phyloP scores from a whole-genome alignment of 2,797 vertebrate species.

The Euthynnus affinis region DNA sequence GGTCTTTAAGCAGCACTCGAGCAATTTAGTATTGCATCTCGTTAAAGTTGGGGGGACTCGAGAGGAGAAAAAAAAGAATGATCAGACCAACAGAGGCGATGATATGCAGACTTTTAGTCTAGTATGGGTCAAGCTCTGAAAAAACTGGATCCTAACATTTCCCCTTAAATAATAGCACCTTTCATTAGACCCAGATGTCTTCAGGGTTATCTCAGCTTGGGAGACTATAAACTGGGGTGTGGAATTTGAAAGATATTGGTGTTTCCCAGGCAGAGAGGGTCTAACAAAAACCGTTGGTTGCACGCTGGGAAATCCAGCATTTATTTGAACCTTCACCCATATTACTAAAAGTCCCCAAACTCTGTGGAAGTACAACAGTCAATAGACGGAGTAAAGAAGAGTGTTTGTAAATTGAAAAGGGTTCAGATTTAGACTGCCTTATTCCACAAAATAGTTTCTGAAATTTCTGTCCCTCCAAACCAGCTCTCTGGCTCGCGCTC shows the following conservation, averaged over 20 bases:
- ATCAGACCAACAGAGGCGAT: background rate
- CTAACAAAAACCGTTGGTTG: background rate
- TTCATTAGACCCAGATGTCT: background rate
- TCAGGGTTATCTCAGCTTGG: background rate
- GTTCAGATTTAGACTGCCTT: background rate
- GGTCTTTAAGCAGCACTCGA: background rate
- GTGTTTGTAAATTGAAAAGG: background rate
- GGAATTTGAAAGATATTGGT: background rate
- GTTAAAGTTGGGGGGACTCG: too few species aligned
- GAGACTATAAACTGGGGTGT: background rate
- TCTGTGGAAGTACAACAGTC: background rate
- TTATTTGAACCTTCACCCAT: background rate
- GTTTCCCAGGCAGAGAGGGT: background rate
- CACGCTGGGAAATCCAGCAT: background rate
- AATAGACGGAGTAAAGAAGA: background rate
- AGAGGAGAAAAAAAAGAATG: too few species aligned
- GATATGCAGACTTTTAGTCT: conserved; percentile 2
- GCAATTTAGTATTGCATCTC: too few species aligned
- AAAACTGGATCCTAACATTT: background rate
- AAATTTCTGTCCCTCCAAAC: background rate
- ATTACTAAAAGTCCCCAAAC: background rate
- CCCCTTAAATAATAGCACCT: background rate
- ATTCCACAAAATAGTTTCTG: background rate
- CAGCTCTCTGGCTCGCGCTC: background rate
- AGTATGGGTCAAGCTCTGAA: background rate